These are phyloP conservation scores for Copidosoma floridanum DNA, from an alignment of 1,140 invertebrate species.

Conservation along the genomic window DNA sequence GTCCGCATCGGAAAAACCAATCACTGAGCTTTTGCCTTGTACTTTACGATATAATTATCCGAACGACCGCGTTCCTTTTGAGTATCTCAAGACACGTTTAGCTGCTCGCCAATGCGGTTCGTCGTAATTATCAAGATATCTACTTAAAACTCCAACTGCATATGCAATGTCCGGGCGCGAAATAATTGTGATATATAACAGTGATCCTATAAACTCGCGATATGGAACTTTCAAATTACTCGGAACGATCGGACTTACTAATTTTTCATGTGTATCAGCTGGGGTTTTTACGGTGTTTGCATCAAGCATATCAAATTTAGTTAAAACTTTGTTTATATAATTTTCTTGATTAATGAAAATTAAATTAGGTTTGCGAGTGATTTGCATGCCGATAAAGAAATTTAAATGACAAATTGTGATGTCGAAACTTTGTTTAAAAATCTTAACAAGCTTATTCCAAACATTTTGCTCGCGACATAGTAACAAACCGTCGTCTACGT, in stretches of 20 bases:
- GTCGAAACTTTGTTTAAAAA: slow-evolving; percentile 29
- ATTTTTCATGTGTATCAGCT: slow-evolving; percentile 6
- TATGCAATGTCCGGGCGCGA: slow-evolving; percentile 49
- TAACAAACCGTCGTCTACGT: slow-evolving; percentile 48
- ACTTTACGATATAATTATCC: slow-evolving; percentile 27
- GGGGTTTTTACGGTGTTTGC: slow-evolving; percentile 35
- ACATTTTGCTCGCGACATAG: slow-evolving; percentile 23
- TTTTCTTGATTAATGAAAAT: too few species aligned
- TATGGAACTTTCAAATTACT: slow-evolving; percentile 33
- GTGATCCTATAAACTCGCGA: slow-evolving; percentile 41
- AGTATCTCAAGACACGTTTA: slow-evolving; percentile 38
- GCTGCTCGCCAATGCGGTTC: slow-evolving; percentile 34
- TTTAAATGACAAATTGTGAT: too few species aligned
- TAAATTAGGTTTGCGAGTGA: too few species aligned
- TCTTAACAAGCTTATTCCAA: slow-evolving; percentile 22
- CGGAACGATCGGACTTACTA: neutral
- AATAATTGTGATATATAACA: slow-evolving; percentile 43
- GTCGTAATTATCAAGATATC: slow-evolving; percentile 32
- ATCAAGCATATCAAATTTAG: too few species aligned
- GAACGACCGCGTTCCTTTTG: slow-evolving; percentile 34
- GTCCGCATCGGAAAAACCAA: slow-evolving; percentile 31
- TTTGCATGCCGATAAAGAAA: too few species aligned
- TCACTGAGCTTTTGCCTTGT: neutral
- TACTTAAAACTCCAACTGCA: slow-evolving; percentile 36
- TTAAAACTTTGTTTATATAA: too few species aligned